These are phyloP conservation scores for Platycercus adscitus DNA, from an alignment of 2,113 vertebrate genomes.

Conservation along the genomic window DNA sequence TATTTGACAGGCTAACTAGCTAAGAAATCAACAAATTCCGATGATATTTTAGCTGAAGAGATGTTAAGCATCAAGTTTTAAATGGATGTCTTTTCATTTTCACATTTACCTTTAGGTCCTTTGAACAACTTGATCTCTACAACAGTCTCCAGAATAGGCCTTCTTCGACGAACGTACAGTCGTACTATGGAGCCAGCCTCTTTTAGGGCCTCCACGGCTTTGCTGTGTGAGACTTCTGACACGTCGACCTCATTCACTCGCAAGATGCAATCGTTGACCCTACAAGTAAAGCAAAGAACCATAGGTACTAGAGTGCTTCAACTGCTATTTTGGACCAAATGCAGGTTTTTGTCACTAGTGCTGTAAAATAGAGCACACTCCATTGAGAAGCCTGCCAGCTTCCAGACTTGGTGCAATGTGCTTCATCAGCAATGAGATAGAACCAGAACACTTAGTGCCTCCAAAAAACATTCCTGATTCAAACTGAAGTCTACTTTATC, in stretches of 20 bases:
- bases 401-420: neutral
- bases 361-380: neutral
- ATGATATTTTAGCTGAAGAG: neutral
- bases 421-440: neutral
- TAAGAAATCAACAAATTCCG: neutral
- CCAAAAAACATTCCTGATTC: neutral
- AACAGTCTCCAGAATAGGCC: constrained; percentile 94
- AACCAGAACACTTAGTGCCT: neutral
- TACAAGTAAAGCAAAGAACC: constrained; percentile 38
- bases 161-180: constrained; percentile 90
- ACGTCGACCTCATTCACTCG: constrained; percentile 94
- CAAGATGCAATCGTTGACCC: constrained; percentile 96
- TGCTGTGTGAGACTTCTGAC: constrained; percentile 93
- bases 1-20: neutral
- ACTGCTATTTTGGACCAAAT: fast-evolving
- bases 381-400: neutral
- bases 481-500: neutral
- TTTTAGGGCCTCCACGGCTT: constrained; percentile 94
- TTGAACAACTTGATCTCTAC: constrained; percentile 96
- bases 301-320: neutral
- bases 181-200: constrained; percentile 93
- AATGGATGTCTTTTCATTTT: neutral
- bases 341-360: neutral
- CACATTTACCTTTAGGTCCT: constrained; percentile 91
- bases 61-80: neutral